Evolutionary conservation across 2,888 invertebrate species (phyloP), one percentile per base, ranked within the genome.

Genomic region (Ochropacha duplaris): DNA sequence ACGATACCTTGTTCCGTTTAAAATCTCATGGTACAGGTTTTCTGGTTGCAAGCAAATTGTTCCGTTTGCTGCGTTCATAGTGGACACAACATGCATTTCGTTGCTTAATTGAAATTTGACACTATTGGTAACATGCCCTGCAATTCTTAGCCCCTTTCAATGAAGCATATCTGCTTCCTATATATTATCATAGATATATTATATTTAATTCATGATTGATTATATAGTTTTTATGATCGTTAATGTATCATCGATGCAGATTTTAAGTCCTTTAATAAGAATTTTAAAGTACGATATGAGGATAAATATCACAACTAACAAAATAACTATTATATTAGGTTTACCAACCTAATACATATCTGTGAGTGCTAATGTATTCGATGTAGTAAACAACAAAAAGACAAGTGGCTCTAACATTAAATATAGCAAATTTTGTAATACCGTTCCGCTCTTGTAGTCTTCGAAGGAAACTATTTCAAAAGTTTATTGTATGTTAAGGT

Each of bases 401-500:
- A 22, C 49, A 28, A 49, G 19, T 54, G 52, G 34, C 54, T 36
- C 51, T 19, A 51, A n/a, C 22, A 34, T 12, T 39, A 39, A 39
- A 39, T 39, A 11, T 39, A 39, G 16, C 39, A 39, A 39, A 39
- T 75, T 69, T 69, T 52, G 70, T 60, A 78, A 76, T 52, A 16
- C 56, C 68, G 74, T 73, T 71, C 70, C 69, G 68, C 70, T 65
- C 64, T 72, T 64, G 57, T 66, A 66, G 55, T 61, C 56, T 64
- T 69, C 55, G 65, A 69, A 69, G 65, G 62, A 68, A 68, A 66
- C 55, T 50, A 57, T 78, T 78, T 66, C 74, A 65, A 64, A 69
- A 69, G 61, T 49, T 61, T 66, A 61, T 59, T 69, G 58, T 65
- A 60, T 68, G 69, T 63, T 68, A 69, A 69, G 71, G 71, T 67